Evolutionary conservation across 1,140 invertebrate genomes (phyloP).

Genomic region (Drosophila busckii): DNA sequence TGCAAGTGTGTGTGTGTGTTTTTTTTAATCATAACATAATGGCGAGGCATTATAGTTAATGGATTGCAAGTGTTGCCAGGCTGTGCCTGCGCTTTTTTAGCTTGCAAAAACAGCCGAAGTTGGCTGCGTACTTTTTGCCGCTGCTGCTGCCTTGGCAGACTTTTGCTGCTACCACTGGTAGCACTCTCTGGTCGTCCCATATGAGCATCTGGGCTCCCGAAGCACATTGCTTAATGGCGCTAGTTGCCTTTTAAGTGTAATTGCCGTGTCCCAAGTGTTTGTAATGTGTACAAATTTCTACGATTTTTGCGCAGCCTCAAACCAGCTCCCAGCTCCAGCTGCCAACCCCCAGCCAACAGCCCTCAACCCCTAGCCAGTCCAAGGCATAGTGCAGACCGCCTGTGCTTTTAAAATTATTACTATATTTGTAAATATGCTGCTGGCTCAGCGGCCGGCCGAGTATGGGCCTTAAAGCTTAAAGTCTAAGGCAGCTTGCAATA

Average conservation of each 20-base stretch:
- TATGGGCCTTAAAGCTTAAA: conserved; percentile 28
- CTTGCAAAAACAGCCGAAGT: conserved; percentile 35
- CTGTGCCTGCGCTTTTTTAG: conserved; percentile 36
- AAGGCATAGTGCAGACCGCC: conserved; percentile 11
- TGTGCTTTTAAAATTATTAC: conserved; percentile 64
- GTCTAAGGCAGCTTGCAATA: conserved; percentile 3
- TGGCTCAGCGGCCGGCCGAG: background rate
- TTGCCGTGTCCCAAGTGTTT: conserved; percentile 65
- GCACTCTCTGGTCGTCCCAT: conserved; percentile 21
- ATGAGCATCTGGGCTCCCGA: conserved; percentile 42
- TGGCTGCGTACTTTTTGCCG: background rate
- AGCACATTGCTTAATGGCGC: conserved; percentile 55
- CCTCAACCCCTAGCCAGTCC: background rate
- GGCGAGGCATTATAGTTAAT: conserved; percentile 51
- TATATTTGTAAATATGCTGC: conserved; percentile 45
- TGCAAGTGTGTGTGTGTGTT: conserved; percentile 3
- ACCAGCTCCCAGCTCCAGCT: conserved; percentile 1
- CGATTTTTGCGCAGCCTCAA: conserved; percentile 35
- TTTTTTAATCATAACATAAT: conserved; percentile 55
- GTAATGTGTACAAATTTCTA: conserved; percentile 60
- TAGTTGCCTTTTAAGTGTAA: conserved; percentile 66
- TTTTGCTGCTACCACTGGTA: background rate
- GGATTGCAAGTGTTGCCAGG: conserved; percentile 58
- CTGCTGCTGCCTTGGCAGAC: background rate
- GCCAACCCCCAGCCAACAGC: background rate